Percentiles rank a stretch among this genome's conserved stretches.
Evolutionary conservation across 2,113 vertebrate species (phyloP).

Genomic region (Clarias macrocephalus): DNA sequence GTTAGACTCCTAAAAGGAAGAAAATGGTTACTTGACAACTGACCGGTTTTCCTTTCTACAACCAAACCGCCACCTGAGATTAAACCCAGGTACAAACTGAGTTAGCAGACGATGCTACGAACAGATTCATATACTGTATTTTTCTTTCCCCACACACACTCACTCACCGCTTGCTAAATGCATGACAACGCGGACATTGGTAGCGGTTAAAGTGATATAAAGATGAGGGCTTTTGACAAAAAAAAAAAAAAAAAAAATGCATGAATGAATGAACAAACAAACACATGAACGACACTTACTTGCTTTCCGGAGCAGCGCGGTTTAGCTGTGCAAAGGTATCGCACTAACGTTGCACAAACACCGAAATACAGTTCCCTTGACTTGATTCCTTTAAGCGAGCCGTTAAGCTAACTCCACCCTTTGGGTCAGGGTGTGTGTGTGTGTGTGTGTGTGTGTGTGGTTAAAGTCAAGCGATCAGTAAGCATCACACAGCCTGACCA

Average conservation of each 20-base stretch:
- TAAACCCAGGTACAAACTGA: neutral
- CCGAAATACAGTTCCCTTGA: neutral
- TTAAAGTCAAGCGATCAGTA: neutral
- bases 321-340: neutral
- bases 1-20: neutral
- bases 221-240: neutral
- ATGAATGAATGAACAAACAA: no score
- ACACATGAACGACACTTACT: slow-evolving; percentile 1
- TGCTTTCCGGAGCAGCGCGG: neutral
- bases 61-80: neutral
- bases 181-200: neutral
- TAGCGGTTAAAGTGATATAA: neutral
- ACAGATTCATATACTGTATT: neutral
- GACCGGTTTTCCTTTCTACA: neutral
- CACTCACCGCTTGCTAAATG: neutral
- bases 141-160: no score
- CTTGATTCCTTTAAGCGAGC: neutral
- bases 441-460: neutral
- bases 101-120: slow-evolving; percentile 10
- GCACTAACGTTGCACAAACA: neutral
- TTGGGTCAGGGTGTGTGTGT: neutral
- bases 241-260: no score
- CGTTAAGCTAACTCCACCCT: slow-evolving; percentile 10
- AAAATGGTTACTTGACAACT: no score
- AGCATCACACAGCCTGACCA: neutral